Conservation (phyloP, 1,140 invertebrate species). For the Oncopeltus fasciatus region DNA sequence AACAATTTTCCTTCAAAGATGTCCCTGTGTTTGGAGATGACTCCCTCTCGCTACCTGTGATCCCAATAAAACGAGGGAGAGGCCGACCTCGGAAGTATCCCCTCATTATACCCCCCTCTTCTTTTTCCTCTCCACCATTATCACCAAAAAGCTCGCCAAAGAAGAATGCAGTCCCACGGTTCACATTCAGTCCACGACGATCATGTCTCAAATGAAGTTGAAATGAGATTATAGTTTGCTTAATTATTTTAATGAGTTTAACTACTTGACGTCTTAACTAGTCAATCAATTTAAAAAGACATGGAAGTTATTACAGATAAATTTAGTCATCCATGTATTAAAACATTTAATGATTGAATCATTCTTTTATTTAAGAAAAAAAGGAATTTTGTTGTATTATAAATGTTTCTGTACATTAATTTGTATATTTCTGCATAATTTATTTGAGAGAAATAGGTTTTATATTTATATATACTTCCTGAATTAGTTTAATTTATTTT, state of each 20-base stretch:
- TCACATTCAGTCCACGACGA: neutral
- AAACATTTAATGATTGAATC: neutral
- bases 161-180: neutral
- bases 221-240: neutral
- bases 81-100: neutral
- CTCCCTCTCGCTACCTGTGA: neutral
- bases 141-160: neutral
- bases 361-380: neutral
- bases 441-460: neutral
- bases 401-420: neutral
- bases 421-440: neutral
- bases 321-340: neutral
- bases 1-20: neutral
- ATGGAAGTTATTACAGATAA: neutral
- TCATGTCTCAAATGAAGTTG: neutral
- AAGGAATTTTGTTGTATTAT: neutral
- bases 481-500: neutral
- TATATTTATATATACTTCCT: neutral
- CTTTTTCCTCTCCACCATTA: neutral
- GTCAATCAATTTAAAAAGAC: neutral
- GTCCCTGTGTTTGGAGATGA: neutral
- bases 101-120: neutral
- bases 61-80: neutral
- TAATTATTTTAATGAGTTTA: neutral
- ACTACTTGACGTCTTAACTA: neutral